Percentiles rank a stretch among this genome's conserved stretches.
These are phyloP conservation scores for Upupa epops DNA, from an alignment of 2,113 vertebrate genomes.

Conservation along the genomic window DNA sequence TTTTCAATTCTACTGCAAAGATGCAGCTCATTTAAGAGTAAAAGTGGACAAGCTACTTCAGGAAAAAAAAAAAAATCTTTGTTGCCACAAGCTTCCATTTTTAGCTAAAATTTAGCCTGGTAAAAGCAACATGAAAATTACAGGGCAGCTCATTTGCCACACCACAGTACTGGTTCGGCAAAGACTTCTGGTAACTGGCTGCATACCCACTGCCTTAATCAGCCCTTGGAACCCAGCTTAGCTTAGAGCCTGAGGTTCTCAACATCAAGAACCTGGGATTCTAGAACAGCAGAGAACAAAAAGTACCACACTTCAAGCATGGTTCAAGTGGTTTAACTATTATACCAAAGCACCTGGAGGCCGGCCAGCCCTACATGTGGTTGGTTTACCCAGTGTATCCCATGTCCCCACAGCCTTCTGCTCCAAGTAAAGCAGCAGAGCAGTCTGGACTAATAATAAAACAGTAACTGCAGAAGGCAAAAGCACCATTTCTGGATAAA, in stretches of 20 bases:
- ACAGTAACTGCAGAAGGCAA: neutral
- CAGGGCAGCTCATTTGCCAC: neutral
- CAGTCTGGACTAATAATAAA: neutral
- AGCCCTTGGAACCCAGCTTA: neutral
- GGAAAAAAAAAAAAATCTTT: neutral
- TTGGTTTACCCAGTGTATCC: neutral
- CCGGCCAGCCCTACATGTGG: neutral
- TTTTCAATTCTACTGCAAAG: neutral
- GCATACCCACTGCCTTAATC: neutral
- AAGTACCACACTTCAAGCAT: neutral
- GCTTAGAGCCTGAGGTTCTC: neutral
- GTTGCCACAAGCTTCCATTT: constrained; percentile 41
- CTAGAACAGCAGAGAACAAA: neutral
- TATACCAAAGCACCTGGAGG: neutral
- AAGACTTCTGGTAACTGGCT: neutral
- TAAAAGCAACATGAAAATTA: constrained; percentile 47
- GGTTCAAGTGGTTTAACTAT: neutral
- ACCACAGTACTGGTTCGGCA: neutral
- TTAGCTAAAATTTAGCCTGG: constrained; percentile 43
- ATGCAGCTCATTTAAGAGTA: neutral
- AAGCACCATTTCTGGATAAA: neutral
- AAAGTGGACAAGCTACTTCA: constrained; percentile 2
- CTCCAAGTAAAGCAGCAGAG: neutral
- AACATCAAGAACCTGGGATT: neutral
- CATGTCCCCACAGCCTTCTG: neutral